Evolutionary conservation across 1,140 invertebrate genomes (phyloP).

Genomic region (Lamellibrachia luymesi): DNA sequence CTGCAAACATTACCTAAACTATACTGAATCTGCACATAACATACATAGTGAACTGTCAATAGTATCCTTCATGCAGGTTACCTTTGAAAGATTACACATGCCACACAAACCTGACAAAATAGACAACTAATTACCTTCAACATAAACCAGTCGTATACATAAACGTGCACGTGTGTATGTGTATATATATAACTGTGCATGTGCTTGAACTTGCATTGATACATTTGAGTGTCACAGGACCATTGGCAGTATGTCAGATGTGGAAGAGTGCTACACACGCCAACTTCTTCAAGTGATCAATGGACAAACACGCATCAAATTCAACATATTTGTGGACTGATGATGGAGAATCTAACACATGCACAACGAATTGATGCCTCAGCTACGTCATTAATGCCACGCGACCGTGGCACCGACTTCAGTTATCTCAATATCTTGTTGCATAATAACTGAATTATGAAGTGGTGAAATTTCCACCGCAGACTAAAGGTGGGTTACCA

Average conservation of each 20-base stretch:
- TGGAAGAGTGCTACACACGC: not conserved
- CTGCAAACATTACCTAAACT: not conserved
- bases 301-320: not conserved
- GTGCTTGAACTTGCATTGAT: not conserved
- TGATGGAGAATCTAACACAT: not conserved
- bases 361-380: not conserved
- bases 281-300: not conserved
- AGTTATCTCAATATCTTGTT: not conserved
- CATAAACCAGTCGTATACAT: not conserved
- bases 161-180: not conserved
- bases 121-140: not conserved
- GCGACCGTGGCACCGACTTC: not conserved
- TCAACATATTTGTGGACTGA: not conserved
- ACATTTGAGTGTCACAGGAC: not conserved
- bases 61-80: not conserved
- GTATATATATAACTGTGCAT: not conserved
- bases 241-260: not conserved
- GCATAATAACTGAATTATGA: not conserved
- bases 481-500: not conserved
- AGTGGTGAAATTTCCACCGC: not conserved
- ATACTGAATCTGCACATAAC: not conserved
- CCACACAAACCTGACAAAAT: not conserved
- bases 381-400: not conserved
- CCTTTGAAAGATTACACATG: not conserved
- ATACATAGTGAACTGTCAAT: not conserved